Evolutionary conservation across 2,113 vertebrate species (phyloP).

Genomic region (Arizona elegans): DNA sequence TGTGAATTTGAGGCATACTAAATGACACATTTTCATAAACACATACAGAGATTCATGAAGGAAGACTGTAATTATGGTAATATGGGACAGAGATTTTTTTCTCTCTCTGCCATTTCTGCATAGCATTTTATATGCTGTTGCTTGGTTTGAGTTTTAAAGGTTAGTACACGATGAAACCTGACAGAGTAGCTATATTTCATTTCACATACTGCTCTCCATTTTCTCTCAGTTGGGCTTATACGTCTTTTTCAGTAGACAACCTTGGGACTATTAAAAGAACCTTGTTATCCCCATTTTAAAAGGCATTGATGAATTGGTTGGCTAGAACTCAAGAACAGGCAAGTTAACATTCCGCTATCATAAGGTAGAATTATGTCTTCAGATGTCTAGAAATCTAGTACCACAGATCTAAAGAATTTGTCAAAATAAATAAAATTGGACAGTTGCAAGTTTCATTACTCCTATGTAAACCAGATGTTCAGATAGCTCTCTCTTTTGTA

Average conservation of each 20-base stretch:
- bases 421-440: neutral
- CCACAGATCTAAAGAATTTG: neutral
- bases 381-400: neutral
- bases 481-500: neutral
- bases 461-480: neutral
- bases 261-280: slow-evolving; percentile 11
- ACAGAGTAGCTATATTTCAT: neutral
- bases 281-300: neutral
- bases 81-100: neutral
- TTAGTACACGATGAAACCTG: neutral
- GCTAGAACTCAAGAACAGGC: neutral
- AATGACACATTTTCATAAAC: neutral
- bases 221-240: neutral
- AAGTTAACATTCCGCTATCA: neutral
- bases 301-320: neutral
- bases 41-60: neutral
- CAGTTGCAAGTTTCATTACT: neutral
- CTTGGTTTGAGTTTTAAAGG: neutral
- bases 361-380: neutral
- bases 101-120: neutral
- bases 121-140: neutral
- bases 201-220: slow-evolving; percentile 14
- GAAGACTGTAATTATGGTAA: neutral
- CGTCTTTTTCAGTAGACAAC: slow-evolving; percentile 16
- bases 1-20: neutral